Base-by-base conservation (phyloP, 2,797 vertebrate species). In the Spinibarbus caldwelli region DNA sequence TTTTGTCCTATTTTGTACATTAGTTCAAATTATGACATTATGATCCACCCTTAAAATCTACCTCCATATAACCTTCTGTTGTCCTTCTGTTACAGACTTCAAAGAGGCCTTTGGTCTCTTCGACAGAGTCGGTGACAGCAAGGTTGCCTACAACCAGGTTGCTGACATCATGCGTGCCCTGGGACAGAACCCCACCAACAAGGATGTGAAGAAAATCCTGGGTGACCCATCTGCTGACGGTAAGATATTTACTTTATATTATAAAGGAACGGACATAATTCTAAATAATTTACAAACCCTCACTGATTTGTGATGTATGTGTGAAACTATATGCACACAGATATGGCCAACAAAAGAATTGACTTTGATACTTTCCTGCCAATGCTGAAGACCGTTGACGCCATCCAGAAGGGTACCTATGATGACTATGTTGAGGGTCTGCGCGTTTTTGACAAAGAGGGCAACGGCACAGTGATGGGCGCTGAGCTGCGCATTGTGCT, bases 341-440 rank as follows among this genome's bases (percentile, higher is more conserved):
- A 99, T 88, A 93, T 99, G 97, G 97, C 96, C 87, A 97, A 97
- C 95, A 99, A 99, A 95, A 97, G 96, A 93, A 83, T 99, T 54
- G 96, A 95, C 86, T 99, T 99, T 76, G 98, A 99, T 0, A 91
- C 94, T 84, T 99, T 99, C 94, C 90, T 99, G 91, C 97, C 98
- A 91, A 99, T 99, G 97, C 91, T 99, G 93, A 97, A 97, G 94
- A 86, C 94, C 43, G 96, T 98, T 38, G 95, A 98, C 73, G 91
- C 93, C 89, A 89, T 93, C 68, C 96, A 95, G 0, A 98, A 99
- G 93, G 98, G 97, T n/a, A 93, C 91, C 88, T 94, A 93, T 31
- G 98, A 99, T 52, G 98, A 99, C 96, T 99, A 99, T 0, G 97
- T 99, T 94, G 98, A 99, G 95, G 98, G 98, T 93, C 96, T 99